Evolutionary conservation across 2,888 invertebrate species (phyloP).

Genomic region (Brachyopa scutellaris): DNA sequence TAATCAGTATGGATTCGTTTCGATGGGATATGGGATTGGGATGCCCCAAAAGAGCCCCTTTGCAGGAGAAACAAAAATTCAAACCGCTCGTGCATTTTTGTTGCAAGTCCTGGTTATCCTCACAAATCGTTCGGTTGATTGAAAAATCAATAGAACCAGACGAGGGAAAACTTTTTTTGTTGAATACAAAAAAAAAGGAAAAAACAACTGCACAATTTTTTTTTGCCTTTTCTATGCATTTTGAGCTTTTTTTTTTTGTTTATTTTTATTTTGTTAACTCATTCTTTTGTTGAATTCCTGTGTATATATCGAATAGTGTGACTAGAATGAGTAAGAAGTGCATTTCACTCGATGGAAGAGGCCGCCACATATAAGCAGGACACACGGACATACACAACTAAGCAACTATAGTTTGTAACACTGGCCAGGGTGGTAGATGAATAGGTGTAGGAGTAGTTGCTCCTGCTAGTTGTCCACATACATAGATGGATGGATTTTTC

Average conservation of each 20-base stretch:
- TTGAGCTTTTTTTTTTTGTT: conserved; percentile 61
- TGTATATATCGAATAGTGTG: conserved; percentile 30
- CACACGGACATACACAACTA: too few species aligned
- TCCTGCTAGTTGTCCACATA: too few species aligned
- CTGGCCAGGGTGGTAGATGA: conserved; percentile 50
- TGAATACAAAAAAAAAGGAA: conserved; percentile 68
- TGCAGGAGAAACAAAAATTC: too few species aligned
- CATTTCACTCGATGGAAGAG: neutral
- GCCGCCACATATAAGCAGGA: conserved; percentile 1
- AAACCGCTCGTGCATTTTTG: conserved; percentile 42
- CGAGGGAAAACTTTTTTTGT: conserved; percentile 77
- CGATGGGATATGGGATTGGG: conserved; percentile 17
- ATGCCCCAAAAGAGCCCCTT: conserved; percentile 42
- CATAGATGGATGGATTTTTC: conserved; percentile 10
- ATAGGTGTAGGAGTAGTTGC: too few species aligned
- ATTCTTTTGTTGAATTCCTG: conserved; percentile 22
- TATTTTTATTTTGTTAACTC: conserved; percentile 23
- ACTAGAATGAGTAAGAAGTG: conserved; percentile 35
- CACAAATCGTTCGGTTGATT: conserved; percentile 71
- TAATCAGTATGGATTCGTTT: conserved; percentile 34
- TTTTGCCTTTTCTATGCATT: conserved; percentile 69
- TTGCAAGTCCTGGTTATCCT: conserved; percentile 73
- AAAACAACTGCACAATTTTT: conserved; percentile 68
- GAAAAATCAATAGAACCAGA: conserved; percentile 83
- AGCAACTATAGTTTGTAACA: conserved; percentile 35